Evolutionary conservation across 1,140 invertebrate genomes (phyloP).

Genomic region (Papilio machaon): DNA sequence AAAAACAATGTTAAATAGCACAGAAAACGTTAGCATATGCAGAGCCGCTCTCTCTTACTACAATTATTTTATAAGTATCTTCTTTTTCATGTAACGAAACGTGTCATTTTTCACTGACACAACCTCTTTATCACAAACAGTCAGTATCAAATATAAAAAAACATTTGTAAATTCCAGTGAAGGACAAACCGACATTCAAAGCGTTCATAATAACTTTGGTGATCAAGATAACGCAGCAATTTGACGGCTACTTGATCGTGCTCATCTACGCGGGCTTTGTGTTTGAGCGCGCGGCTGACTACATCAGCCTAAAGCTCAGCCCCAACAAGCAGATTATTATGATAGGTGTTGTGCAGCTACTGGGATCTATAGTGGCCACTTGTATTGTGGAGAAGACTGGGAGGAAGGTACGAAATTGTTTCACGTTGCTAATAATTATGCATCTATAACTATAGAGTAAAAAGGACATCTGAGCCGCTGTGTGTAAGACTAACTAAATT

Average conservation of each 20-base stretch:
- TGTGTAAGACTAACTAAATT: too few species aligned
- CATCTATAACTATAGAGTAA: too few species aligned
- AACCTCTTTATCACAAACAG: background rate
- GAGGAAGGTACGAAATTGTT: conserved; percentile 65
- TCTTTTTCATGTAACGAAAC: background rate
- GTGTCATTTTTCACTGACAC: background rate
- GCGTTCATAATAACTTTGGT: conserved; percentile 75
- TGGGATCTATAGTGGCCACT: conserved; percentile 78
- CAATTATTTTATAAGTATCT: background rate
- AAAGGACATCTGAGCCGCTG: too few species aligned
- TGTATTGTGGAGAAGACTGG: conserved; percentile 81
- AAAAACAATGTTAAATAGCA: too few species aligned
- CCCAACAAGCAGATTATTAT: conserved; percentile 81
- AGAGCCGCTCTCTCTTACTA: background rate
- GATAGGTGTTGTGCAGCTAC: conserved; percentile 78
- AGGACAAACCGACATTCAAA: conserved; percentile 70
- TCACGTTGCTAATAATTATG: too few species aligned
- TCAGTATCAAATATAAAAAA: conserved; percentile 25
- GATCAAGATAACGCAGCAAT: conserved; percentile 78
- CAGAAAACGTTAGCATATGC: too few species aligned
- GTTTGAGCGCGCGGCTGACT: conserved; percentile 67
- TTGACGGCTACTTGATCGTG: conserved; percentile 82
- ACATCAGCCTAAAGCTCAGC: conserved; percentile 64
- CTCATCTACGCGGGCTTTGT: conserved; percentile 81
- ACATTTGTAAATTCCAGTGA: conserved; percentile 56